Conservation (phyloP, 1,140 invertebrate species). For the Drosophila nannoptera region DNA sequence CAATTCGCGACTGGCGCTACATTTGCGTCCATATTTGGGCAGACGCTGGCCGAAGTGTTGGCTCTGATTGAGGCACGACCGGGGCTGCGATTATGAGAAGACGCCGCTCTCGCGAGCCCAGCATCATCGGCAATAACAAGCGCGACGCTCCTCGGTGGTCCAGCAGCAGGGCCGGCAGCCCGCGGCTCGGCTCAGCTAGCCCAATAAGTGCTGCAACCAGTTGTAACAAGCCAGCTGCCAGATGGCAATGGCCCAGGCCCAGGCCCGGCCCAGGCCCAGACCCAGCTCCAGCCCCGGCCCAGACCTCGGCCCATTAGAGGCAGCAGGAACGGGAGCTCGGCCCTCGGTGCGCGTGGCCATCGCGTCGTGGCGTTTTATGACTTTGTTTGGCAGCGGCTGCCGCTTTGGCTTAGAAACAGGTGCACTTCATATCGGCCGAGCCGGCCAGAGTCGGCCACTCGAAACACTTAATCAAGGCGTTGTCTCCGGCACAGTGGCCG, state of each 20-base stretch:
- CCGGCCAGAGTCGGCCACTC: slow-evolving; percentile 56
- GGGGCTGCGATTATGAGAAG: slow-evolving; percentile 56
- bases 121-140: slow-evolving; percentile 71
- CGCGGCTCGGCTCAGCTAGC: slow-evolving; percentile 30
- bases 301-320: background rate
- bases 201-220: slow-evolving; percentile 52
- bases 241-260: background rate
- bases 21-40: slow-evolving; percentile 62
- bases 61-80: slow-evolving; percentile 52
- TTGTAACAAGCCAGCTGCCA: slow-evolving; percentile 56
- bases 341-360: slow-evolving; percentile 54
- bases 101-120: slow-evolving; percentile 40
- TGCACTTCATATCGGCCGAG: slow-evolving; percentile 72
- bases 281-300: no score
- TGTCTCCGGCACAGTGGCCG: slow-evolving; percentile 51
- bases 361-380: slow-evolving; percentile 69
- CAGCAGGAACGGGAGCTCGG: slow-evolving; percentile 21
- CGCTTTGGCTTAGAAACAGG: slow-evolving; percentile 67
- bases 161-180: slow-evolving; percentile 33
- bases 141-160: slow-evolving; percentile 62
- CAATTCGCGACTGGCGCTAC: slow-evolving; percentile 48
- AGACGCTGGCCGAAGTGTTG: slow-evolving; percentile 29
- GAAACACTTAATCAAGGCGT: slow-evolving; percentile 75
- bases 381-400: slow-evolving; percentile 67
- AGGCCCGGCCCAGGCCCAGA: no score